Percentiles rank a stretch among this genome's conserved stretches.
Evolutionary conservation across 2,113 vertebrate genomes (phyloP).

Genomic region (Bothrops jararaca): DNA sequence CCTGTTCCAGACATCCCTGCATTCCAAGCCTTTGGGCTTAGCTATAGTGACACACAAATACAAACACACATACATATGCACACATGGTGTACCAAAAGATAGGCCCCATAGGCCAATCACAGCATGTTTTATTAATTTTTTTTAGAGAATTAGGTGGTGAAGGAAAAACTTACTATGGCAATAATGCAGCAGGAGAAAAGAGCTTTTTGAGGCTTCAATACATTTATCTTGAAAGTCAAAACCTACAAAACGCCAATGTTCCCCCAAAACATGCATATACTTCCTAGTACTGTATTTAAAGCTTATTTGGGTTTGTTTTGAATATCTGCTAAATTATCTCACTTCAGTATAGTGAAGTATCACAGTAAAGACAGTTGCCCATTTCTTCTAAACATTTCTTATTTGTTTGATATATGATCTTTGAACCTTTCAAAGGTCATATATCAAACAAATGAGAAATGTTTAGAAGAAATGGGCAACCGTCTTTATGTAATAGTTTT

Average conservation of each 20-base stretch:
- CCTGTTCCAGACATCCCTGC: neutral
- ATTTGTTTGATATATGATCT: neutral
- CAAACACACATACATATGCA: neutral
- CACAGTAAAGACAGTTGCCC: neutral
- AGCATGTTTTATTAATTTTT: neutral
- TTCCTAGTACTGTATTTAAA: constrained; percentile 28
- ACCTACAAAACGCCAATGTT: neutral
- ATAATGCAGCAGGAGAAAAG: neutral
- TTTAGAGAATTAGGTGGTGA: neutral
- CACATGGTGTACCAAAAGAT: neutral
- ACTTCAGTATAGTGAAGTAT: constrained; percentile 39
- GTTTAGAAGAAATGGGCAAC: neutral
- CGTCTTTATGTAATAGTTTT: neutral
- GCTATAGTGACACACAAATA: neutral
- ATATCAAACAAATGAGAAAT: neutral
- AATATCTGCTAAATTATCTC: constrained; percentile 40
- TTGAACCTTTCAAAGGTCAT: neutral
- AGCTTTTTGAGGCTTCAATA: too few species aligned
- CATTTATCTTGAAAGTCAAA: neutral
- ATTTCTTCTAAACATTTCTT: neutral
- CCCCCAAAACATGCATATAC: neutral
- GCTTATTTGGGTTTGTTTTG: constrained; percentile 30
- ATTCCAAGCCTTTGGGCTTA: neutral
- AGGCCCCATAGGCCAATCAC: neutral
- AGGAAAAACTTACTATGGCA: neutral